Evolutionary conservation across 2,113 vertebrate species (phyloP).

Genomic region (Jacana jacana): DNA sequence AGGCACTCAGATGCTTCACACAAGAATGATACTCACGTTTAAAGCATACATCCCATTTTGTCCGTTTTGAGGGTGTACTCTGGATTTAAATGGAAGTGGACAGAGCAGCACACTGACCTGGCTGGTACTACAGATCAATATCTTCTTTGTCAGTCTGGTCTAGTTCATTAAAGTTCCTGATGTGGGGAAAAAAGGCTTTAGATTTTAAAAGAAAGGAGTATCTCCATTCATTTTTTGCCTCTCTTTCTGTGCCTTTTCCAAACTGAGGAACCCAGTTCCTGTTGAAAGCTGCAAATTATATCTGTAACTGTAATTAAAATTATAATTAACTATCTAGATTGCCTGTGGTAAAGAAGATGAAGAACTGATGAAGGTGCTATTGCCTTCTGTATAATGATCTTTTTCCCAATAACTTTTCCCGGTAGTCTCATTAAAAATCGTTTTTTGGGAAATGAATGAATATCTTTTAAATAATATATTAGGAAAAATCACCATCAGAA

Average conservation of each 20-base stretch:
- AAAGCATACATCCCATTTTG: background rate
- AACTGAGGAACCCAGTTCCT: background rate
- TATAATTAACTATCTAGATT: background rate
- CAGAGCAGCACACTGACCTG: background rate
- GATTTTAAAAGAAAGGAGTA: background rate
- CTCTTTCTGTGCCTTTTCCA: background rate
- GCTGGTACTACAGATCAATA: background rate
- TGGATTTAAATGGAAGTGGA: background rate
- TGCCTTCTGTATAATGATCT: background rate
- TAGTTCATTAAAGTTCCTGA: background rate
- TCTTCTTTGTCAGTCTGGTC: background rate
- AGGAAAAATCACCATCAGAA: background rate
- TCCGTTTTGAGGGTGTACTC: background rate
- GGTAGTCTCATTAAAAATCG: background rate
- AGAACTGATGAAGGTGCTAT: background rate
- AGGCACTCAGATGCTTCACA: background rate
- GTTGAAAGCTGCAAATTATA: background rate
- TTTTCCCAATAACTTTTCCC: background rate
- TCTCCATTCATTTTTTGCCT: background rate
- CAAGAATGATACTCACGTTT: background rate
- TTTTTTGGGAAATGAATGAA: background rate
- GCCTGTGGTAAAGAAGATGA: background rate
- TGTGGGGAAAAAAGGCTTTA: rapidly evolving
- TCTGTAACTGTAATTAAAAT: background rate
- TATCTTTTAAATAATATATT: background rate